Evolutionary conservation across 2,113 vertebrate genomes (phyloP), one percentile per base, ranked within the genome.

Genomic region (Baryphthengus martii): DNA sequence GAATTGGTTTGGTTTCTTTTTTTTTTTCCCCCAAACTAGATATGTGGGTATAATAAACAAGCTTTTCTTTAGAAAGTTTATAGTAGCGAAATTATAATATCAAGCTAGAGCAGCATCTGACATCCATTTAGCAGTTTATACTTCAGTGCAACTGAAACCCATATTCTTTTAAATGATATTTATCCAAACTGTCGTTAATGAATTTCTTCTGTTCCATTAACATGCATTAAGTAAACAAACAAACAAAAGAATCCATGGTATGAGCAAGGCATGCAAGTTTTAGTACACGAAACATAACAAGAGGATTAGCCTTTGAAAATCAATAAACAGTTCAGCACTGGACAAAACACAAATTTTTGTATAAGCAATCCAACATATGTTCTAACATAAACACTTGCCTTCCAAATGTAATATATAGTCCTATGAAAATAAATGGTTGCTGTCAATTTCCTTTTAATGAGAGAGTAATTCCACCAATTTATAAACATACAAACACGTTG

Each of bases 51-150:
- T 77, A 90, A 94, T 92, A 93, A 94, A 93, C 73, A 87, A 89
- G 40, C 37, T 78, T 97, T 96, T 92, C 83, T 91, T 81, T 55
- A 68, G 67, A 89, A 87, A 71, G 37, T 42, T 89, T 58, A 25
- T 89, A 92, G 85, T 81, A 85, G 94, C n/a, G 31, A 92, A 92
- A 90, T 91, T 85, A 92, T 40, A 91, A 24, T 94, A 97, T 89
- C 17, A 52, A 90, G 82, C 87, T 85, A 67, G 91, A 85, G 44
- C 45, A 93, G 94, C 98, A 98, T 97, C 96, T 97, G 98, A 97
- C 97, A 97, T 73, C 66, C 62, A 98, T 98, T 98, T 98, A 98
- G 86, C 96, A 97, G 92, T 96, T 98, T 97, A 96, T 96, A 95
- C 90, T 92, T 95, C 88, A 83, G 31, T 78, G 89, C 74, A 87